Evolutionary conservation across 2,888 invertebrate species (phyloP), one percentile per base, ranked within the genome.

Genomic region (Scaeva pyrastri): DNA sequence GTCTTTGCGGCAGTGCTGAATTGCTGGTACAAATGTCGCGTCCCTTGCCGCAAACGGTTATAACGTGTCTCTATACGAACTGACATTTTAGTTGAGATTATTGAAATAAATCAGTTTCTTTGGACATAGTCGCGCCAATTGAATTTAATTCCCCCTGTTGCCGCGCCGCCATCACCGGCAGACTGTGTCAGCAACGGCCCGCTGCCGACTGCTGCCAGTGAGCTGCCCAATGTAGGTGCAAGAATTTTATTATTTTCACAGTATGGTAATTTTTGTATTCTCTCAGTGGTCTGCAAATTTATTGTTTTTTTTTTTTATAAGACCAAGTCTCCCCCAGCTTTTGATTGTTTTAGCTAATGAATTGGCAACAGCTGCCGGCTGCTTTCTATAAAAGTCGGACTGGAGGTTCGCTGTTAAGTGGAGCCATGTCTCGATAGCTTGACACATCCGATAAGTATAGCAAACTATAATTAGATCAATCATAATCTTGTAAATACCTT

Each of bases 101-200:
- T 73, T 68, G 76, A 72, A 81, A 85, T 85, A 85, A 85, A 85
- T 85, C 85, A 85, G 81, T 85, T 85, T 73, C 85, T 81, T 73
- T 85, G 81, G 85, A 77, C 81, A 81, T 77, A 73, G 85, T 85
- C 85, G 85, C 85, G 76, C 85, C 85, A 81, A 70, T 81, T 85
- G 85, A 80, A 73, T 76, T 85, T 23, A 81, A 85, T 80, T 80
- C 74, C 41, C 19, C 39, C 68, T n/a, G n/a, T n/a, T n/a, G n/a
- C n/a, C n/a, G n/a, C n/a, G n/a, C n/a, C n/a, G n/a, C n/a, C n/a
- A n/a, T n/a, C n/a, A n/a, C n/a, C n/a, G n/a, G n/a, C n/a, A n/a
- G 52, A 50, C 66, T 45, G 58, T 56, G 62, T 66, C 26, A 66
- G 14, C 14, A 50, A 26, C 64, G 23, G 31, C 5, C 31, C 8